Evolutionary conservation across 2,113 vertebrate genomes (phyloP).

Genomic region (Saccopteryx leptura): DNA sequence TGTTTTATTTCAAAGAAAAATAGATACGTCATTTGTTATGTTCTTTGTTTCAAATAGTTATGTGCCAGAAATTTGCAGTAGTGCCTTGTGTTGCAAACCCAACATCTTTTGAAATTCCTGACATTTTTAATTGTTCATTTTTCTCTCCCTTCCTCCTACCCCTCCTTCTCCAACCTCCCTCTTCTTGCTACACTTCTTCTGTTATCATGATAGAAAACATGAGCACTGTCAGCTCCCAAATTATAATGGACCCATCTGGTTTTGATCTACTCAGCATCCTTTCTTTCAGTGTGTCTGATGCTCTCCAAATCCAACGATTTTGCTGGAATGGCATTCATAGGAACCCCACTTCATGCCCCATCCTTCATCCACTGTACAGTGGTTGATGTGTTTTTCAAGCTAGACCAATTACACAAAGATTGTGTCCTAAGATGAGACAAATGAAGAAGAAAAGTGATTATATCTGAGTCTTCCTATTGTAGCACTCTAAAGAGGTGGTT

Average conservation of each 20-base stretch:
- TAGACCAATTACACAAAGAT: not conserved
- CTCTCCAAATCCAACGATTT: not conserved
- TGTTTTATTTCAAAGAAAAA: conserved; percentile 37
- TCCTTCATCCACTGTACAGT: not conserved
- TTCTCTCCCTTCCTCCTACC: not conserved
- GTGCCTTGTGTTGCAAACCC: not conserved
- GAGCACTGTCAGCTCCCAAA: not conserved
- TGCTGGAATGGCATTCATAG: not conserved
- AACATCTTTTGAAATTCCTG: conserved; percentile 34
- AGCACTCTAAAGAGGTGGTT: not conserved
- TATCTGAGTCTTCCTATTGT: not conserved
- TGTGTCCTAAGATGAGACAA: not conserved
- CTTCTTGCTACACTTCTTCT: not conserved
- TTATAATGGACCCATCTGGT: conserved; percentile 14
- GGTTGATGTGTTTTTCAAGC: not conserved
- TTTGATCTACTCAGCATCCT: not conserved
- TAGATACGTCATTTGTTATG: not conserved
- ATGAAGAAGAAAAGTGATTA: not conserved
- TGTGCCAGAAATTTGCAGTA: conserved; percentile 31
- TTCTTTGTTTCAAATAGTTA: conserved; percentile 37
- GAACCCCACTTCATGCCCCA: not conserved
- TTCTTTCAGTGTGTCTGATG: not conserved
- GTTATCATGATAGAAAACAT: conserved; percentile 25
- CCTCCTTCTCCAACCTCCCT: not conserved
- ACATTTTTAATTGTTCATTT: conserved; percentile 39